Conservation (phyloP, 2,113 vertebrate genomes). For the Carollia perspicillata region DNA sequence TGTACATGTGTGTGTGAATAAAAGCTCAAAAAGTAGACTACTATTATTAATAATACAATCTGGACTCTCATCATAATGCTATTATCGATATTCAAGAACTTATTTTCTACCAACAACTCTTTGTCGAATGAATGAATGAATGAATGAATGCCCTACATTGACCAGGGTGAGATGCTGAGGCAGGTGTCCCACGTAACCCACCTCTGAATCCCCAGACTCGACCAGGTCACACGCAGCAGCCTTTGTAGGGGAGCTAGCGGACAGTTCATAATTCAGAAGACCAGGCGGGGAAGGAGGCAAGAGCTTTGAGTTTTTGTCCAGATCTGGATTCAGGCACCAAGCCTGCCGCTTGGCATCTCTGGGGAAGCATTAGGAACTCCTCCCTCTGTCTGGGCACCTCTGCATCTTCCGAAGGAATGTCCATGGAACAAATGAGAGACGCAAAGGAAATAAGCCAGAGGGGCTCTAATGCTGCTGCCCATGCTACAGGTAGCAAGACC, state of each 20-base stretch:
- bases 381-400: not conserved
- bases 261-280: not conserved
- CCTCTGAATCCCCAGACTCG: not conserved
- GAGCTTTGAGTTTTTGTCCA: not conserved
- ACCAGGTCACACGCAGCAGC: not conserved
- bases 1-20: not conserved
- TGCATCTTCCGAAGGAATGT: not conserved
- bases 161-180: not conserved
- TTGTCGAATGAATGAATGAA: not conserved
- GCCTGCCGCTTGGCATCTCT: not conserved
- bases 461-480: not conserved
- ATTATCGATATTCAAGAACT: not conserved
- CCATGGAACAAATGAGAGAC: not conserved
- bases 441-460: not conserved
- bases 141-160: not conserved
- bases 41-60: not conserved
- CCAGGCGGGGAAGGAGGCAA: not conserved
- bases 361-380: not conserved
- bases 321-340: not conserved
- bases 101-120: not conserved
- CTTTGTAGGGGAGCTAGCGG: not conserved
- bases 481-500: fast-evolving
- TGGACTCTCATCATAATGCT: not conserved
- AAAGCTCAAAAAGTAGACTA: not conserved
- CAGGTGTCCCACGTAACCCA: fast-evolving